Percentiles rank a stretch among this genome's conserved stretches.
These are phyloP conservation scores for Drosophila malerkotliana DNA, from an alignment of 1,140 invertebrate genomes.

Conservation along the genomic window DNA sequence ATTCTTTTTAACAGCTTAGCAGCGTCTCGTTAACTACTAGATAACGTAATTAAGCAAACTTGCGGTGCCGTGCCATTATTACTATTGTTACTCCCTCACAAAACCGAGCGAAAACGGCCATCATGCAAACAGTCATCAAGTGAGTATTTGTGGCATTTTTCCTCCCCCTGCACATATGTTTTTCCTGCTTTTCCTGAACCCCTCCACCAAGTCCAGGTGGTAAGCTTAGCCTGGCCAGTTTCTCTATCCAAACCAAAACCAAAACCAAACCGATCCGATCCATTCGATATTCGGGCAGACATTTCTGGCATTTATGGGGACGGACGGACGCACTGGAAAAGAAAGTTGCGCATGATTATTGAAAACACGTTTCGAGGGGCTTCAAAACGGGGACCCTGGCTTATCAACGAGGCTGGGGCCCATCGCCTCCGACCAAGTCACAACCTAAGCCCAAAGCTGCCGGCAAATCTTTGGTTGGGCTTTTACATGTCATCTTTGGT, in stretches of 20 bases:
- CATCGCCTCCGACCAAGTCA: slow-evolving; percentile 9
- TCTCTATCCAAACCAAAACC: slow-evolving; percentile 16
- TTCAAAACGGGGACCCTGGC: slow-evolving; percentile 24
- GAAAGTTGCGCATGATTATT: slow-evolving; percentile 79
- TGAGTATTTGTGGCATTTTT: slow-evolving; percentile 48
- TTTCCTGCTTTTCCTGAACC: slow-evolving; percentile 16
- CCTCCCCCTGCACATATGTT: slow-evolving; percentile 4
- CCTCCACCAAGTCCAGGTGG: slow-evolving; percentile 10
- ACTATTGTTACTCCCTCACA: slow-evolving; percentile 38
- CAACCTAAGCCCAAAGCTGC: slow-evolving; percentile 13
- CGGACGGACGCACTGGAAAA: slow-evolving; percentile 49
- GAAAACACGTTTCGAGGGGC: slow-evolving; percentile 63
- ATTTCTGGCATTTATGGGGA: slow-evolving; percentile 21
- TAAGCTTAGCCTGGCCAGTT: slow-evolving; percentile 20
- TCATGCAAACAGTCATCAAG: slow-evolving; percentile 82
- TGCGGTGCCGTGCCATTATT: slow-evolving; percentile 12
- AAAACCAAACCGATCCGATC: background rate
- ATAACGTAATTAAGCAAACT: slow-evolving; percentile 40
- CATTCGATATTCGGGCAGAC: slow-evolving; percentile 34
- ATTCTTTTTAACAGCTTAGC: slow-evolving; percentile 64
- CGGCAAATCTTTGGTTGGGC: slow-evolving; percentile 17
- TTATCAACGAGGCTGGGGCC: slow-evolving; percentile 33
- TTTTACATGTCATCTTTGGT: slow-evolving; percentile 11
- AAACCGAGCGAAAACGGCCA: slow-evolving; percentile 26
- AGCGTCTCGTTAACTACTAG: slow-evolving; percentile 43